A percentile compares a stretch with the other conserved stretches of the same genome.
These are phyloP conservation scores for Xiphophorus couchianus DNA, from an alignment of 2,113 vertebrate species.

Conservation along the genomic window DNA sequence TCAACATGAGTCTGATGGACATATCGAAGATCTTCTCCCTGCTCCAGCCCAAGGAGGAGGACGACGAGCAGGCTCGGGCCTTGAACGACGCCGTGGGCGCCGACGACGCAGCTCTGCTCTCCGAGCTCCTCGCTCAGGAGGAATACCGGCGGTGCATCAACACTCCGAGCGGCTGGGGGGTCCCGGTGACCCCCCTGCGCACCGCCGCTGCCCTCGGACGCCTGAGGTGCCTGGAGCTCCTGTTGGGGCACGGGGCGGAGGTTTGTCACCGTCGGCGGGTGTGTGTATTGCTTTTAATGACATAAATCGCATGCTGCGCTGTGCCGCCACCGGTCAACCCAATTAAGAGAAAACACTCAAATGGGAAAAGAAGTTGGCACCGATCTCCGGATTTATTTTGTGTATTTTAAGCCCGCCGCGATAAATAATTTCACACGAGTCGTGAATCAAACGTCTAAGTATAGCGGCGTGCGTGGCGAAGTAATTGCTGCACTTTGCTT, in stretches of 20 bases:
- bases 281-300: too few relatives aligned
- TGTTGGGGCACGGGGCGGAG: constrained; percentile 88
- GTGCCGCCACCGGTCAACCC: too few relatives aligned
- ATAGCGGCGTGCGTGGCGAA: background rate
- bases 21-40: constrained; percentile 94
- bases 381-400: too few relatives aligned
- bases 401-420: too few relatives aligned
- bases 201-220: constrained; percentile 86
- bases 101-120: constrained; percentile 79
- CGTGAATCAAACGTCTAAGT: background rate
- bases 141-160: constrained; percentile 85
- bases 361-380: too few relatives aligned
- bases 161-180: constrained; percentile 88
- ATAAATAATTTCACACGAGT: too few relatives aligned
- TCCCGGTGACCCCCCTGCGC: constrained; percentile 88
- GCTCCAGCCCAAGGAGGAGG: constrained; percentile 86
- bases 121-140: constrained; percentile 83
- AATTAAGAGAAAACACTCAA: too few relatives aligned
- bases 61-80: constrained; percentile 79
- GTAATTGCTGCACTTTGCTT: too few relatives aligned
- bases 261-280: constrained; percentile 19
- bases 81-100: constrained; percentile 83
- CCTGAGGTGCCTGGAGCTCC: constrained; percentile 82
- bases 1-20: constrained; percentile 91
- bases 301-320: too few relatives aligned